Evolutionary conservation across 2,113 vertebrate species (phyloP), one percentile per base, ranked within the genome.

Genomic region (Antechinus stuartii): DNA sequence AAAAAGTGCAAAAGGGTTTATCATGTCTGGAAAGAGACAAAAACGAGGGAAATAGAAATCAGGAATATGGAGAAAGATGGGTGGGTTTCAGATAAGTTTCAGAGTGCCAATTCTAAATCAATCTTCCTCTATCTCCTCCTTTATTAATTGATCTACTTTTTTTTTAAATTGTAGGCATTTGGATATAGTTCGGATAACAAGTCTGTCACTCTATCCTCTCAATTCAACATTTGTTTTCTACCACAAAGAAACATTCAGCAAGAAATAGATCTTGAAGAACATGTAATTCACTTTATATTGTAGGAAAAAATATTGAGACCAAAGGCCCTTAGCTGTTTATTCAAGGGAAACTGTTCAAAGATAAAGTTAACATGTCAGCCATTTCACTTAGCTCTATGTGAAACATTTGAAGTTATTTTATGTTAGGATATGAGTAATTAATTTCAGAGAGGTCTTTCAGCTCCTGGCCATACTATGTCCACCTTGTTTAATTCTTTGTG

Each of bases 381-480:
- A 11, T 90, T 92, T 94, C 84, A 50, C 49, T 49, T 90, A 52
- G 47, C 12, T 9, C 25, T 24, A 50, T 68, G 1, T 8, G 55
- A 84, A 22, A 47, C 91, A 76, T 53, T 46, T 89, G 0, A 92
- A 25, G 90, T 90, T 47, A 47, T 54, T 95, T 95, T 96, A 96
- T 96, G 93, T 89, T 94, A n/a, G 91, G 55, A 91, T 91, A 27
- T 50, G 9, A 52, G 91, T 97, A 96, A 97, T 97, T 96, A 97
- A 91, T 27, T 97, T 89, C 91, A 91, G 94, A 97, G 97, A 97
- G 95, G 95, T 50, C 54, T 84, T 89, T 54, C 24, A 92, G 90
- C 84, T 95, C 90, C 91, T 92, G 89, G 47, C 61, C 35, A 93
- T 61, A 92, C 0, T 54, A 94, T 27, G 53, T 2, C 30, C 23